These are phyloP conservation scores for Diceros bicornis DNA, from an alignment of 2,797 vertebrate genomes.

Conservation along the genomic window DNA sequence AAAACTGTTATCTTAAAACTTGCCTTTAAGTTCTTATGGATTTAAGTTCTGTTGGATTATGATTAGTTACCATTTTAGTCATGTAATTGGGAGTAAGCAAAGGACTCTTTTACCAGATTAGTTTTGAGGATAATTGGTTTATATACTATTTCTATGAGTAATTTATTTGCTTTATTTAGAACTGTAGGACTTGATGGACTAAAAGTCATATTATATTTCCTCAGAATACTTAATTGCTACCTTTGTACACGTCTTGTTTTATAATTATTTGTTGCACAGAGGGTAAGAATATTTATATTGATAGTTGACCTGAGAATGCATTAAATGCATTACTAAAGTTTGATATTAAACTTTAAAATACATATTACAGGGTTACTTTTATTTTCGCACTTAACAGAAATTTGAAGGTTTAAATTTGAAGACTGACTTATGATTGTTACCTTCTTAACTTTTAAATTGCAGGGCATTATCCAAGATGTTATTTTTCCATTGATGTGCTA, in stretches of 20 bases:
- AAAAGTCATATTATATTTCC: neutral
- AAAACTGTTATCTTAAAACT: neutral
- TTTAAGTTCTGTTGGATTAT: neutral
- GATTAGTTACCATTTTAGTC: constrained; percentile 33
- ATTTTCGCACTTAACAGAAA: constrained; percentile 39
- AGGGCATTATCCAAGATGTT: constrained; percentile 99
- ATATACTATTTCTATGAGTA: neutral
- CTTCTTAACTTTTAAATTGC: constrained; percentile 83
- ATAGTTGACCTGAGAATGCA: neutral
- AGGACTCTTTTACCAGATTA: neutral
- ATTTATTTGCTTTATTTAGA: constrained; percentile 57
- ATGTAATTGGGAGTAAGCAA: constrained; percentile 13
- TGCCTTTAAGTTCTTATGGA: neutral
- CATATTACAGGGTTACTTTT: neutral
- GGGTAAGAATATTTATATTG: neutral
- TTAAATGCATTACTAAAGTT: constrained; percentile 18
- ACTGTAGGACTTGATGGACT: neutral
- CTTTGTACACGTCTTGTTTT: neutral
- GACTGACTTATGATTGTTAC: constrained; percentile 68
- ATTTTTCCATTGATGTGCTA: constrained; percentile 99
- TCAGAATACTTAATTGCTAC: neutral
- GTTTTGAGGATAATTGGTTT: neutral
- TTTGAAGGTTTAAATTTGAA: constrained; percentile 65
- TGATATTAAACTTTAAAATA: constrained; percentile 40
- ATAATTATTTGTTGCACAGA: constrained; percentile 8